Evolutionary conservation across 2,113 vertebrate genomes (phyloP).

Genomic region (Rhineura floridana): DNA sequence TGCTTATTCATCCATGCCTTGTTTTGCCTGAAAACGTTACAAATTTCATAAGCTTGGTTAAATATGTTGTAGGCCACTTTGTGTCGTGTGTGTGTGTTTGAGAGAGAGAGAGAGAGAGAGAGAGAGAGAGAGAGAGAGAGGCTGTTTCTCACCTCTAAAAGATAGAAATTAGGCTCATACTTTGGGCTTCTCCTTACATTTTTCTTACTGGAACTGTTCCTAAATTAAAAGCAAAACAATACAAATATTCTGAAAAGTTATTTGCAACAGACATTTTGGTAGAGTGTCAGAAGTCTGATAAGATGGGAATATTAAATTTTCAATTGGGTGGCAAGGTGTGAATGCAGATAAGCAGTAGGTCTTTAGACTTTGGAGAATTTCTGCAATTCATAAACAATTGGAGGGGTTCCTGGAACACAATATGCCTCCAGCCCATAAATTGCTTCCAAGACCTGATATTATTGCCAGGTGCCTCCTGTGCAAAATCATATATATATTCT

Average conservation of each 20-base stretch:
- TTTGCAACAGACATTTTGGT: not conserved
- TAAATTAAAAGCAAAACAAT: conserved; percentile 7
- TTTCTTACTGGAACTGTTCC: not conserved
- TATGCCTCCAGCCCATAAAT: not conserved
- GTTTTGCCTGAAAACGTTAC: not conserved
- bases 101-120: too few relatives aligned
- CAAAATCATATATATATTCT: not conserved
- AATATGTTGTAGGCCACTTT: not conserved
- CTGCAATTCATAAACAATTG: conserved; percentile 12
- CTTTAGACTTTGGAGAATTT: not conserved
- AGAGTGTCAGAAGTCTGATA: conserved; percentile 2
- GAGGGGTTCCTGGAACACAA: not conserved
- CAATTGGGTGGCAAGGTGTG: conserved; percentile 9
- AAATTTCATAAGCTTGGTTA: not conserved
- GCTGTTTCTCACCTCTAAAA: not conserved
- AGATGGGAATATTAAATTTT: conserved; percentile 14
- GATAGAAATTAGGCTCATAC: not conserved
- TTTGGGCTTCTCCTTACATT: not conserved
- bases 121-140: too few relatives aligned
- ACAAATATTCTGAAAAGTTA: not conserved
- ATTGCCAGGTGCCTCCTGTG: conserved; percentile 2
- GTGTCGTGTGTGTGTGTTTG: too few relatives aligned
- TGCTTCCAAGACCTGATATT: not conserved
- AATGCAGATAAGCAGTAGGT: conserved; percentile 4
- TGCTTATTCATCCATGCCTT: not conserved